Base-by-base conservation (phyloP, 2,113 vertebrate genomes). In the Dipodomys merriami region DNA sequence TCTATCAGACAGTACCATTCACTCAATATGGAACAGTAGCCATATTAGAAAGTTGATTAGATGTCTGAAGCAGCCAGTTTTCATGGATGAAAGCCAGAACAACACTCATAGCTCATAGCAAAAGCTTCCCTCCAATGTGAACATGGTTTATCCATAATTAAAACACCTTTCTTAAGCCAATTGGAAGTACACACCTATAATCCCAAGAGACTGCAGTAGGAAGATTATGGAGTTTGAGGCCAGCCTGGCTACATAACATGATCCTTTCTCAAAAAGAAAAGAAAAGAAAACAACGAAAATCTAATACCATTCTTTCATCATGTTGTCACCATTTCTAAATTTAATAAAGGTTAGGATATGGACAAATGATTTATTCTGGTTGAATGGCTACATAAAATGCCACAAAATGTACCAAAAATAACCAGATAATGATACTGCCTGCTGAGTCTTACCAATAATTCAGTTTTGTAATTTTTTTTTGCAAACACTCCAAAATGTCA, bases 401-500 rank as follows among this genome's bases (percentile, higher is more conserved):
- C 65, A 83, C 4, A 88, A 84, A 77, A 71, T 53, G 19, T 82
- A 71, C 23, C 77, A 94, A 86, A 89, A 96, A 35, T 90, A 85
- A 85, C n/a, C 53, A 87, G 29, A 46, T 5, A 9, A 27, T 27
- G 13, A 39, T 18, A 72, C 0, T 49, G 18, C 79, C 92, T 82
- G 71, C 67, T 65, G 74, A 92, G 23, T 79, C 64, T 35, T 64
- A 33, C n/a, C 2, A 18, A 57, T n/a, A 22, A 84, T 11, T 27
- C 68, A 65, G 71, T 94, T 83, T 94, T 64, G 73, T 30, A 23
- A 74, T 12, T 39, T 83, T 96, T 80, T 60, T 60, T 57, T 9
- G 22, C 53, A 72, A 86, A 62, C 46, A 91, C 18, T 86, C 76
- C 88, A 92, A 81, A 92, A 25, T n/a, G 7, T 87, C 69, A 92